Percentiles rank a stretch among this genome's conserved stretches.
Evolutionary conservation across 2,888 invertebrate species (phyloP).

Genomic region (Colostygia pectinataria): DNA sequence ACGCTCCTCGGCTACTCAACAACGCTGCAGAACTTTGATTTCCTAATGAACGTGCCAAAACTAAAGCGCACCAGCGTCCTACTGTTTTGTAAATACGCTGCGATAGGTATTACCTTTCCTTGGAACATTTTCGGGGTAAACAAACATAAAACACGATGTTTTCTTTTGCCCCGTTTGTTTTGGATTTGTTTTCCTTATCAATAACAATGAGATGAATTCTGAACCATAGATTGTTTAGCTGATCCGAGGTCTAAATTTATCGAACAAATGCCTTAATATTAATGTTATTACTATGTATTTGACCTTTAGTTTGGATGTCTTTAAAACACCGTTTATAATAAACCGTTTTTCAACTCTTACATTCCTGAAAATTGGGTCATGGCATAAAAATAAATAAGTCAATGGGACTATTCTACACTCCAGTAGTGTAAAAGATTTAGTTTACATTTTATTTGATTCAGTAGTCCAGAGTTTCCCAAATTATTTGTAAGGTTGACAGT

Average conservation of each 20-base stretch:
- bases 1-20: constrained; percentile 38
- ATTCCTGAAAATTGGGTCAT: background rate
- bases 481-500: background rate
- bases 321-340: background rate
- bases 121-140: constrained; percentile 9
- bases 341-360: background rate
- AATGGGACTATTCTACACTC: background rate
- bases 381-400: background rate
- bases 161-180: constrained; percentile 1
- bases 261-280: too few species aligned
- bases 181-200: constrained; percentile 6
- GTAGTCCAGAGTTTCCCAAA: background rate
- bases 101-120: constrained; percentile 4
- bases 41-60: constrained; percentile 51
- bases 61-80: constrained; percentile 33
- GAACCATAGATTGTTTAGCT: too few species aligned
- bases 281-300: too few species aligned
- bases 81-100: constrained; percentile 6
- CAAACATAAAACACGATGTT: constrained; percentile 9
- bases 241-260: too few species aligned
- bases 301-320: too few species aligned
- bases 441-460: background rate
- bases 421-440: background rate
- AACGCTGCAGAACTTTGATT: constrained; percentile 50
- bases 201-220: background rate